Evolutionary conservation across 2,797 vertebrate species (phyloP), one percentile per base, ranked within the genome.

Genomic region (Phoxinus dragarum): DNA sequence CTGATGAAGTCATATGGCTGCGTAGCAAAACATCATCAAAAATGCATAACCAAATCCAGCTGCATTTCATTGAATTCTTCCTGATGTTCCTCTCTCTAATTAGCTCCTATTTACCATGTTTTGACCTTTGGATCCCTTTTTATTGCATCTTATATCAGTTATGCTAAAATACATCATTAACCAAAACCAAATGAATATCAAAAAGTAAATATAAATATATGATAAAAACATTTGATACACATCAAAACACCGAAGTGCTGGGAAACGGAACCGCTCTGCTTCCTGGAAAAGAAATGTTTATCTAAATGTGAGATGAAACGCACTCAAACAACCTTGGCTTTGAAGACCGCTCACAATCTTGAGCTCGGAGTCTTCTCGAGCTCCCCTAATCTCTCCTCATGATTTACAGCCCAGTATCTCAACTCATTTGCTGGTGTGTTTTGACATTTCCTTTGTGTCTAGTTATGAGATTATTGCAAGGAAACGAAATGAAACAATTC

Each of bases 251-350:
- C 47, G 23, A 66, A 21, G 31, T 59, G 3, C n/a, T 47, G 11
- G 23, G 31, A 78, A 71, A 61, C n/a, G 4, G 5, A 61, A 40
- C 11, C 0, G 38, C 23, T 61, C 31, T 34, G 27, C 54, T 80
- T 80, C 69, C 84, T 52, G 77, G 77, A 85, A 77, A 85, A 85
- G 21, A 85, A 80, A 80, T 80, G 69, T 80, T 85, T 80, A 80
- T 74, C 44, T 40, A 64, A 80, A 80, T 66, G 23, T 19, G 40
- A 85, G 84, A 61, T 74, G 68, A 85, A 80, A 72, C 77, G 73
- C 54, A 47, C 4, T 78, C 19, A 6, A 78, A 59, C 38, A 79
- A 69, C 49, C 38, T 36, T n/a, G 38, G 27, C 83, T 84, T 61
- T 71, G 21, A 71, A 77, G 52, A 61, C 49, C 31, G 42, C 44